Evolutionary conservation across 2,113 vertebrate species (phyloP), one percentile per base, ranked within the genome.

Genomic region (Phycodurus eques): DNA sequence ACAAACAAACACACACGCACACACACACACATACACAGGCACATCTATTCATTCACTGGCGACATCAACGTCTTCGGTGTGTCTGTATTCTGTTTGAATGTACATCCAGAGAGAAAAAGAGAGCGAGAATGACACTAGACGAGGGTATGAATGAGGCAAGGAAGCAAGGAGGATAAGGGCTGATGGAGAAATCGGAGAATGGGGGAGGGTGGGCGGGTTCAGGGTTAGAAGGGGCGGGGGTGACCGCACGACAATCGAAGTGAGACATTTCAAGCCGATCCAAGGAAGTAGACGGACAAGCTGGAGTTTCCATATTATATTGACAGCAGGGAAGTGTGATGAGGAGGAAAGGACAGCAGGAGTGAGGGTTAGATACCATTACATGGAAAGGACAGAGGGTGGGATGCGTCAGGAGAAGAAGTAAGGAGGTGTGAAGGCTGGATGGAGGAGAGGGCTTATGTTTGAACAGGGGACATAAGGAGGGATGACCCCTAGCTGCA

Each of bases 11-110:
- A 67, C 49, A 62, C 39, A 59, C 31, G 49, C 44, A 77, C 60
- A 11, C 27, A 27, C 27, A 27, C 27, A 60, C 67, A 27, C 27
- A 27, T 1, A 60, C 67, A 62, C 39, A 57, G n/a, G 56, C 46
- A 77, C 60, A 12, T 7, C 72, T 70, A 57, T 76, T 57, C 49
- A 79, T 75, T 81, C 80, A 80, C 75, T 73, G 70, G 42, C 68
- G 53, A 67, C 73, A 72, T 79, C 80, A 84, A 72, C 8, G 14
- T 86, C 68, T 78, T 80, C 46, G 12, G 14, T 46, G 39, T 63
- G 71, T 81, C 79, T 76, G 78, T 81, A 88, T 83, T 85, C 80
- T 79, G 81, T 81, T 67, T 80, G 78, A 88, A 83, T 88, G 70
- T 8, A 19, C 44, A 47, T 70, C 68, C 71, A 84, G 81, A 83